Evolutionary conservation across 2,888 invertebrate species (phyloP), one percentile per base, ranked within the genome.

Genomic region (Eledone cirrhosa): DNA sequence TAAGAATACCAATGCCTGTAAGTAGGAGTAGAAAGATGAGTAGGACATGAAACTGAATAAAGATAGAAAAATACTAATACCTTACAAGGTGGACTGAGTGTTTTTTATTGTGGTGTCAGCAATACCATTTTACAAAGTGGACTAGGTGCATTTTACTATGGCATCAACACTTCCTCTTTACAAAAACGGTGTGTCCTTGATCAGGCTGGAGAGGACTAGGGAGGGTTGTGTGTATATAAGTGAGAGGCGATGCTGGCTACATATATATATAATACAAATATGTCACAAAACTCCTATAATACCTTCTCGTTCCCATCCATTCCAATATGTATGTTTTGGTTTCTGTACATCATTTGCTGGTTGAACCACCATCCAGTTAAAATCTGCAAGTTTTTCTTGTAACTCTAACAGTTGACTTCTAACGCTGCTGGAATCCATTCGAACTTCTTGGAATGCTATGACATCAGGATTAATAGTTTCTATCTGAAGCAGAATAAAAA

Each of bases 391-490:
- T 4, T 84, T 76, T 8, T 79, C 77, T 78, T 85, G 83, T 13
- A 88, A 80, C 31, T 87, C 85, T 16, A 77, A 19, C 3, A 88
- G 78, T 79, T 89, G 89, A 67, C 84, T 87, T 19, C 80, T 69
- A 1, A 78, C 78, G 47, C 78, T 72, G 16, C 27, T 41, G 0
- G 31, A 59, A 47, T 83, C 79, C 78, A 82, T 79, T 80, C 89
- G 81, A 1, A 87, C 87, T 82, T 89, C 89, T 81, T 89, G 88
- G 31, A 88, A 84, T 74, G 83, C 86, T 48, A 87, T 80, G 0
- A 89, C 80, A 80, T 88, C 88, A 59, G 84, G 81, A 19, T 82
- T 80, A 27, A 80, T 79, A 31, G 84, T 80, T 59, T 78, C 81
- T 3, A 87, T 83, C 88, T 88, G 78, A 65, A 83, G 82, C n/a